These are phyloP conservation scores for Melanotaenia boesemani DNA, from an alignment of 2,797 vertebrate species.

Conservation along the genomic window DNA sequence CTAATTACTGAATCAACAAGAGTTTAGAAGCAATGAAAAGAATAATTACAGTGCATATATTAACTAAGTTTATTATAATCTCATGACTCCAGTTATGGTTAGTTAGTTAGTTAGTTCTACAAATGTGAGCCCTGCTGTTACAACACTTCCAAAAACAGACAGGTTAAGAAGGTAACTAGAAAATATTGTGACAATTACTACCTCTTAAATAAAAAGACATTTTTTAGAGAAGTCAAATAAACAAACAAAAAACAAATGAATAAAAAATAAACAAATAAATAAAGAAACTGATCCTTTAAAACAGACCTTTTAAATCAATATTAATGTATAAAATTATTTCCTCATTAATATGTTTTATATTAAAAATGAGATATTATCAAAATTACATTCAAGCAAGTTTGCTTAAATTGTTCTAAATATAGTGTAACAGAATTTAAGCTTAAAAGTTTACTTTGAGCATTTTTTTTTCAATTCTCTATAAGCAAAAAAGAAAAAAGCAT, in stretches of 20 bases:
- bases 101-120: too few species aligned
- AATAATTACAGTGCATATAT: too few species aligned
- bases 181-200: neutral
- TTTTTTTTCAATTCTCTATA: neutral
- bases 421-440: neutral
- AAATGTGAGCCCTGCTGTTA: neutral
- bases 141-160: neutral
- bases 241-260: too few species aligned
- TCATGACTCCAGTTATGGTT: neutral
- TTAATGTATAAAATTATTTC: too few species aligned
- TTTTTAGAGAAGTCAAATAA: too few species aligned
- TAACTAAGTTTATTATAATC: neutral
- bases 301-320: too few species aligned
- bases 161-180: neutral
- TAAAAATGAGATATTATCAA: too few species aligned
- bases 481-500: neutral
- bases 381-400: neutral
- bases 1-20: too few species aligned
- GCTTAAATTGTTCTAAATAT: neutral
- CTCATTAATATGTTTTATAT: too few species aligned
- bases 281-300: too few species aligned
- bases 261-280: too few species aligned
- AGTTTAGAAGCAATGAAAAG: too few species aligned
- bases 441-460: neutral
- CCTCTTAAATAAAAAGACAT: neutral